A percentile compares a stretch with the other conserved stretches of the same genome.
Evolutionary conservation across 2,888 invertebrate genomes (phyloP).

Genomic region (Selenia dentaria): DNA sequence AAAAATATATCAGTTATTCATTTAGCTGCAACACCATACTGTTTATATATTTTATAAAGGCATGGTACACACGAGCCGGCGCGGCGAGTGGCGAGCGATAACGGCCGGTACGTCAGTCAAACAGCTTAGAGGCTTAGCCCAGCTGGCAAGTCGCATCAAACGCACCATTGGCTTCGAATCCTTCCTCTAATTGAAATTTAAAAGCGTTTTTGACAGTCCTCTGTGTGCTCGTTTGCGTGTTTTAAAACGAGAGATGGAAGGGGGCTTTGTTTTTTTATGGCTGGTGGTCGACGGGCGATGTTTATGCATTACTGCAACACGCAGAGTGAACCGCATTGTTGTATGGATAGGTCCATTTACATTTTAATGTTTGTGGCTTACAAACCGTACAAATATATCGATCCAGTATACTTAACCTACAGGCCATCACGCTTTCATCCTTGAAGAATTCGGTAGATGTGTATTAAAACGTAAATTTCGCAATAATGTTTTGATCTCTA

Average conservation of each 20-base stretch:
- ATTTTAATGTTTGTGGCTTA: neutral
- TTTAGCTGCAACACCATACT: conserved; percentile 33
- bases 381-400: too few relatives aligned
- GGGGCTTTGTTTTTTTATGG: conserved; percentile 15
- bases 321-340: neutral
- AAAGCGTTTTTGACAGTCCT: conserved; percentile 62
- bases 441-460: too few relatives aligned
- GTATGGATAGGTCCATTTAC: neutral
- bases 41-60: conserved; percentile 22
- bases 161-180: conserved; percentile 59
- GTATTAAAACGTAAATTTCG: too few relatives aligned
- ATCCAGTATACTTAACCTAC: too few relatives aligned
- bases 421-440: too few relatives aligned
- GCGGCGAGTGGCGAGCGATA: conserved; percentile 39
- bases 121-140: conserved; percentile 55
- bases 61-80: conserved; percentile 33
- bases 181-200: conserved; percentile 65
- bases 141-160: conserved; percentile 54
- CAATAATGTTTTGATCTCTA: too few relatives aligned
- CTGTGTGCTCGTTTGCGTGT: conserved; percentile 46
- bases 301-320: conserved; percentile 15
- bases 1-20: too few relatives aligned
- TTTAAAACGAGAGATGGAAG: conserved; percentile 38
- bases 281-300: conserved; percentile 4
- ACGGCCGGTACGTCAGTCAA: conserved; percentile 48